phyloP scores from a whole-genome alignment of 2,113 vertebrate species.

The Pterophyllum scalare region DNA sequence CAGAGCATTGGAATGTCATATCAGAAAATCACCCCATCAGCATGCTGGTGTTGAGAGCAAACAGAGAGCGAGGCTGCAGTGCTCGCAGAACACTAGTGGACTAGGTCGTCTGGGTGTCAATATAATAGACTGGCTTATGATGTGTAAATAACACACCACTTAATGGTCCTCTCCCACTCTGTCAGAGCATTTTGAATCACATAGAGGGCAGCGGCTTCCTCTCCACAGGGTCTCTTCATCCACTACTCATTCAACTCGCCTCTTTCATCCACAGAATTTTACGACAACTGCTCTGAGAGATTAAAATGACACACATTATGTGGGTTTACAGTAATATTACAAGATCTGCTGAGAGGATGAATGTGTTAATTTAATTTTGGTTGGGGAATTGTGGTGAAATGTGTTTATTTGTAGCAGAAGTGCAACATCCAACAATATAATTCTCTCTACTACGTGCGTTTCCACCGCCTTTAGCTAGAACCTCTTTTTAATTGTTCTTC shows the following conservation, averaged over 20 bases:
- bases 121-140: conserved; percentile 85
- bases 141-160: conserved; percentile 82
- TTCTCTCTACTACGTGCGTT: neutral
- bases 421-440: conserved; percentile 1
- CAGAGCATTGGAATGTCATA: conserved; percentile 81
- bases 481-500: conserved; percentile 4
- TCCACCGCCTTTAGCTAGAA: neutral
- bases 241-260: conserved; percentile 63
- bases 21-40: conserved; percentile 86
- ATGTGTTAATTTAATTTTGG: neutral
- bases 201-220: conserved; percentile 67
- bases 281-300: conserved; percentile 17
- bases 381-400: neutral
- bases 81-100: conserved; percentile 57
- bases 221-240: conserved; percentile 40
- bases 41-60: conserved; percentile 83
- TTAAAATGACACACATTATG: conserved; percentile 1
- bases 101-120: conserved; percentile 79
- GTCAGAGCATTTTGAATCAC: conserved; percentile 83
- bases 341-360: neutral
- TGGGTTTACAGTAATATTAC: neutral
- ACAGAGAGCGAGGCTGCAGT: conserved; percentile 74
- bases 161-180: conserved; percentile 80
- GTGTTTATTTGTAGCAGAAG: neutral
- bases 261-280: conserved; percentile 59